Percentiles rank a stretch among this genome's conserved stretches.
These are phyloP conservation scores for Scrobipalpa atriplicella DNA, from an alignment of 2,888 invertebrate species.

Conservation along the genomic window DNA sequence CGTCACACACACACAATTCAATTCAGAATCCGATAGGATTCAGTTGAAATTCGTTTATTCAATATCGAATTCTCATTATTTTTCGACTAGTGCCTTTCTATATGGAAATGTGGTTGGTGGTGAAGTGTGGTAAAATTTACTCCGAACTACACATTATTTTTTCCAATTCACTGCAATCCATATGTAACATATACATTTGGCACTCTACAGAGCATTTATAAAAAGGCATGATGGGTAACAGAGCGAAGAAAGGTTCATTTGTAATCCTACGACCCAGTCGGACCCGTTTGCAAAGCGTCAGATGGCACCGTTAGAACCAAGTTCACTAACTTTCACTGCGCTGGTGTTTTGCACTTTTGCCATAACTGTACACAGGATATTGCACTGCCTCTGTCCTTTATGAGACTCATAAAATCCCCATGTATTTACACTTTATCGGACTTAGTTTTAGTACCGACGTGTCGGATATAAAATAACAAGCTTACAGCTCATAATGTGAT, in stretches of 20 bases:
- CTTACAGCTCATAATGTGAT: slow-evolving; percentile 5
- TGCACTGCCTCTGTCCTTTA: not conserved
- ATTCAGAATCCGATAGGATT: not conserved
- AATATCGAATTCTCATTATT: not conserved
- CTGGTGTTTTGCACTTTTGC: slow-evolving; percentile 39
- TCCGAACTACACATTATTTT: not conserved
- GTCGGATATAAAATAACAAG: slow-evolving; percentile 7
- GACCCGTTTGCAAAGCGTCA: slow-evolving; percentile 35
- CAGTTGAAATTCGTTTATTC: not conserved
- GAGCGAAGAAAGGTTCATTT: slow-evolving; percentile 14
- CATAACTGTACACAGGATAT: not conserved
- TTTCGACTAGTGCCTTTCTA: not conserved
- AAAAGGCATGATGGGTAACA: slow-evolving; percentile 2
- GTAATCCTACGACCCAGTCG: slow-evolving; percentile 12
- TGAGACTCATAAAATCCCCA: not conserved
- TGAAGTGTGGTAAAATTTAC: too few relatives aligned
- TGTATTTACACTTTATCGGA: not conserved
- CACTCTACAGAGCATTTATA: not conserved
- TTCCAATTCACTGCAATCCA: not conserved
- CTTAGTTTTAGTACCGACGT: not conserved
- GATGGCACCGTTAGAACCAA: slow-evolving; percentile 43
- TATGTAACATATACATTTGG: not conserved
- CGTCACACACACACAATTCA: not conserved
- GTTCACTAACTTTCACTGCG: slow-evolving; percentile 46
- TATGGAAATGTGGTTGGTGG: too few relatives aligned